A percentile compares a stretch with the other conserved stretches of the same genome.
phyloP scores from a whole-genome alignment of 2,797 vertebrate species.

The Cossypha heuglini region DNA sequence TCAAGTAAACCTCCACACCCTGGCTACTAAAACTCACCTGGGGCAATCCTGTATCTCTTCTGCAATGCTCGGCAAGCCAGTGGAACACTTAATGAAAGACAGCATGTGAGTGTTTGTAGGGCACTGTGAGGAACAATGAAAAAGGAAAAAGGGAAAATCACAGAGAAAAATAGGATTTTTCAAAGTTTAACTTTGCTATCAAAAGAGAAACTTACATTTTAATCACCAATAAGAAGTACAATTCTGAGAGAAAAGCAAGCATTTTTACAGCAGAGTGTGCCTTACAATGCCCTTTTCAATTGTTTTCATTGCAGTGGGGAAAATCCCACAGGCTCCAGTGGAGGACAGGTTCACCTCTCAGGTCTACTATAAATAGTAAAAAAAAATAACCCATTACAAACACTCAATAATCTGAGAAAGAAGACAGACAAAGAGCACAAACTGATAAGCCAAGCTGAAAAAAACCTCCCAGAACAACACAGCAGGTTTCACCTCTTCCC shows the following conservation, averaged over 20 bases:
- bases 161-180: fast-evolving
- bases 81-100: not conserved
- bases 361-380: not conserved
- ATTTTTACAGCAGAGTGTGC: not conserved
- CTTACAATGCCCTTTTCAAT: not conserved
- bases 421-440: not conserved
- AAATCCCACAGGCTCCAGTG: not conserved
- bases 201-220: not conserved
- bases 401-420: not conserved
- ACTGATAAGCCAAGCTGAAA: not conserved
- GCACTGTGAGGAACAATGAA: fast-evolving
- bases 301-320: not conserved
- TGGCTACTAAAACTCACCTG: not conserved
- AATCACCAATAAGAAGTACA: not conserved
- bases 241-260: not conserved
- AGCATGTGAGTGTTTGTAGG: not conserved
- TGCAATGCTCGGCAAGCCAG: not conserved
- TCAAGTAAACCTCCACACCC: not conserved
- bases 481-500: not conserved
- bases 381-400: not conserved
- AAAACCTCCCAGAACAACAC: not conserved
- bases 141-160: not conserved
- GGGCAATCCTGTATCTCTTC: not conserved
- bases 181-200: not conserved
- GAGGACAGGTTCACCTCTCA: not conserved